Conservation (phyloP, 30 jellyfish, hydroid and myxozoan species). For the Phacellophora camtschatica region DNA sequence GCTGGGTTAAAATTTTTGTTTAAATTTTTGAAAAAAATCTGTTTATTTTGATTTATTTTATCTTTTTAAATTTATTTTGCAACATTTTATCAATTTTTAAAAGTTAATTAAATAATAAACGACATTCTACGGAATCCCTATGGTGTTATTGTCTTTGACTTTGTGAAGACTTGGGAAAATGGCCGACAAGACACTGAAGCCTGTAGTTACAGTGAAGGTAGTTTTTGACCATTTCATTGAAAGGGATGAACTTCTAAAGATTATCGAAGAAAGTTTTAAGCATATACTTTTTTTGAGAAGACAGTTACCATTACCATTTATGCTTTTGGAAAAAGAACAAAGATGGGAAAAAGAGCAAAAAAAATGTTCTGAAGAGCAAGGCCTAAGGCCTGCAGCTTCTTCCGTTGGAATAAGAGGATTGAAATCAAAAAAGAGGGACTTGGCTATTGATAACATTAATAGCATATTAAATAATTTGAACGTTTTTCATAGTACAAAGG, state of each 20-base stretch:
- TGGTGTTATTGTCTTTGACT: too few relatives aligned
- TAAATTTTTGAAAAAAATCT: too few relatives aligned
- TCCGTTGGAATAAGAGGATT: not conserved
- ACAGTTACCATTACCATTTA: constrained; percentile 38
- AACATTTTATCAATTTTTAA: too few relatives aligned
- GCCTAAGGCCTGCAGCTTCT: not conserved
- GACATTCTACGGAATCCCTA: too few relatives aligned
- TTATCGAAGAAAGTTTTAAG: constrained; percentile 27
- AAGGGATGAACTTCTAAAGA: not conserved
- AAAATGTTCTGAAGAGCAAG: not conserved
- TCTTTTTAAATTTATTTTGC: too few relatives aligned
- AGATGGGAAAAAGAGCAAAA: not conserved
- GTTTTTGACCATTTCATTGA: constrained; percentile 12
- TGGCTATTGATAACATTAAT: constrained; percentile 10
- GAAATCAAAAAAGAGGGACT: not conserved
- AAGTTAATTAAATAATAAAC: too few relatives aligned
- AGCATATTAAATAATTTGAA: not conserved
- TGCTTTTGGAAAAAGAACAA: constrained; percentile 27
- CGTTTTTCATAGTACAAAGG: not conserved
- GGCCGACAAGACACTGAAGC: not conserved
- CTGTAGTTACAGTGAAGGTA: not conserved
- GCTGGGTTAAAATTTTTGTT: not conserved
- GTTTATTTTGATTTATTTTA: not conserved
- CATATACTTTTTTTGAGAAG: constrained; percentile 22
- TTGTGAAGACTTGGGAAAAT: too few relatives aligned